Evolutionary conservation across 2,888 invertebrate genomes (phyloP), one percentile per base, ranked within the genome.

Genomic region (Epinotia brunnichana): DNA sequence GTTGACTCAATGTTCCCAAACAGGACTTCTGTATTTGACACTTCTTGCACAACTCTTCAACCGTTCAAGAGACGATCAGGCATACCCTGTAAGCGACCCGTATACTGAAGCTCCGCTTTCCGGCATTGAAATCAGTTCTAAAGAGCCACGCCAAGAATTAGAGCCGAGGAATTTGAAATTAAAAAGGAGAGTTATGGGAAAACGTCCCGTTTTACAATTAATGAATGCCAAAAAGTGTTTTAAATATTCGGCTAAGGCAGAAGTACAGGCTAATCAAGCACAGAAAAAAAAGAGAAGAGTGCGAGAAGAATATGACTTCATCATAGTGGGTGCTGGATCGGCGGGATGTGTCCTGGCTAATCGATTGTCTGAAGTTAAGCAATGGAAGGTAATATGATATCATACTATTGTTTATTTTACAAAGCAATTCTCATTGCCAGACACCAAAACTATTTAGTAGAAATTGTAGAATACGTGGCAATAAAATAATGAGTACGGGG

Each of bases 321-420:
- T 95, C 69, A 87, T 95, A 64, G 94, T 95, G 51, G 95, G 95
- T n/a, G 95, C 95, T 1, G 96, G 96, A 0, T 95, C 95, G 5
- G 95, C 95, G 0, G 96, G 95, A 0, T 95, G 95, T 81, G 95
- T 95, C 29, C 80, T 95, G 17, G 95, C 95, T 0, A 95, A 95
- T 84, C 90, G 95, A 15, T 85, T 95, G 1, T 92, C 95, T 1
- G 95, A 95, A 90, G 90, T 95, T 0, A 90, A 93, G 70, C 87
- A 94, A 76, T 95, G 95, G 95, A 94, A 89, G 90, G 95, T 95
- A 77, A 41, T 35, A 35, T 35, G 35, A 35, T 35, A n/a, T 24
- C 10, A 29, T 29, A 29, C 7, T 15, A 29, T 29, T 57, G 15
- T 29, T n/a, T 24, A 7, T 35, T 9, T 35, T 35, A 35, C 9